phyloP scores from a whole-genome alignment of 2,797 vertebrate species.

The Trematomus bernacchii region DNA sequence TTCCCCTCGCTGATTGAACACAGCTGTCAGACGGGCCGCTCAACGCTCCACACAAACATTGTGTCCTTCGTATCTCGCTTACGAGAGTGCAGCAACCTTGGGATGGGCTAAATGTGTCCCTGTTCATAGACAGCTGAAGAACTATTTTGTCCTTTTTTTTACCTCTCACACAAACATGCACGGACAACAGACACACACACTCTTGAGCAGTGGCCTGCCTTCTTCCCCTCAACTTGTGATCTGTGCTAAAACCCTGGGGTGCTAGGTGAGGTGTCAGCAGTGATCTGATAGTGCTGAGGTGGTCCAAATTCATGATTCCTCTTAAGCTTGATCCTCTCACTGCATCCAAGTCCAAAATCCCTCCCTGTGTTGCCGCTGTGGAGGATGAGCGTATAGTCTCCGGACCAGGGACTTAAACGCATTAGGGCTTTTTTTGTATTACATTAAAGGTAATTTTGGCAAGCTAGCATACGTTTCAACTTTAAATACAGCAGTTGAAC shows the following conservation, averaged over 20 bases:
- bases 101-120: constrained; percentile 45
- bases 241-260: constrained; percentile 63
- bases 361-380: constrained; percentile 40
- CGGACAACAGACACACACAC: constrained; percentile 14
- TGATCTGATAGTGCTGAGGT: constrained; percentile 75
- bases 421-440: constrained; percentile 15
- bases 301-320: constrained; percentile 69
- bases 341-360: constrained; percentile 61
- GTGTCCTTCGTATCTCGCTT: constrained; percentile 64
- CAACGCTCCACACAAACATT: constrained; percentile 48
- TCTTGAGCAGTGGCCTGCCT: constrained; percentile 29
- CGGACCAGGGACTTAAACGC: constrained; percentile 33
- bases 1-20: constrained; percentile 56
- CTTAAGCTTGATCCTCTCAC: constrained; percentile 65
- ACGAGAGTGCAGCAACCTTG: constrained; percentile 54
- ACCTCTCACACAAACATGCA: constrained; percentile 10
- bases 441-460: constrained; percentile 37
- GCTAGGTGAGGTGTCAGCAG: constrained; percentile 75
- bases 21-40: constrained; percentile 62
- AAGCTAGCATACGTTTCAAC: constrained; percentile 35
- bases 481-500: constrained; percentile 58
- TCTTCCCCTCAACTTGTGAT: constrained; percentile 55
- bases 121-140: constrained; percentile 23
- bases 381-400: constrained; percentile 49
- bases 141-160: constrained; percentile 31